Evolutionary conservation across 2,797 vertebrate species (phyloP), one percentile per base, ranked within the genome.

Genomic region (Poeciliopsis turneri): DNA sequence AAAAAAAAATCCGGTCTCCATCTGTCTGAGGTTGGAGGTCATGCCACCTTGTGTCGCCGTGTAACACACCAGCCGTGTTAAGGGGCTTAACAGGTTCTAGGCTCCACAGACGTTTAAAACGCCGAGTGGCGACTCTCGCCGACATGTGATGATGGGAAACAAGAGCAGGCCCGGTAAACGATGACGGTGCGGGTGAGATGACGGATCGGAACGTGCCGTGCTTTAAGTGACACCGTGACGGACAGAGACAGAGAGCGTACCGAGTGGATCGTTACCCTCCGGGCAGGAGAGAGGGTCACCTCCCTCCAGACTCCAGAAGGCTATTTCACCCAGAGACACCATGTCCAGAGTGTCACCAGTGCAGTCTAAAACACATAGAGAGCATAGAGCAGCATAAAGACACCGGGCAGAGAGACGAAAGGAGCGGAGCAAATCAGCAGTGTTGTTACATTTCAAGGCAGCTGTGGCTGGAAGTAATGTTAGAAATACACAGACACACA

Each of bases 261-360:
- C 82, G 73, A 80, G 85, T 51, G 53, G 84, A 80, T 88, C 86
- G 75, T 90, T 92, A 90, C 90, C 91, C 88, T 93, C 92, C n/a
- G 92, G 86, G 87, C 94, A 94, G 91, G 95, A 93, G 88, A 94
- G 92, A 90, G 90, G 82, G 85, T 94, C 96, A 90, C 92, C 95
- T 87, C 93, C 93, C 93, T 96, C 95, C 53, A 96, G 93, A 94
- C 95, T 96, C 95, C 95, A 96, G 93, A 95, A 96, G 88, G 95
- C 92, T 94, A 96, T 95, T 90, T 97, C 96, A 79, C 93, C 92
- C 92, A 94, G 93, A 88, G 92, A 94, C 90, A 94, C 93, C 93
- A 94, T 91, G 84, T 96, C 95, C 95, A 94, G 95, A 87, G 95
- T 94, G 82, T 87, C 93, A 88, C 86, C 93, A 82, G 90, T 89